Percentiles rank a stretch among this genome's conserved stretches.
These are phyloP conservation scores for Mirza zaza DNA, from an alignment of 2,113 vertebrate genomes.

Conservation along the genomic window DNA sequence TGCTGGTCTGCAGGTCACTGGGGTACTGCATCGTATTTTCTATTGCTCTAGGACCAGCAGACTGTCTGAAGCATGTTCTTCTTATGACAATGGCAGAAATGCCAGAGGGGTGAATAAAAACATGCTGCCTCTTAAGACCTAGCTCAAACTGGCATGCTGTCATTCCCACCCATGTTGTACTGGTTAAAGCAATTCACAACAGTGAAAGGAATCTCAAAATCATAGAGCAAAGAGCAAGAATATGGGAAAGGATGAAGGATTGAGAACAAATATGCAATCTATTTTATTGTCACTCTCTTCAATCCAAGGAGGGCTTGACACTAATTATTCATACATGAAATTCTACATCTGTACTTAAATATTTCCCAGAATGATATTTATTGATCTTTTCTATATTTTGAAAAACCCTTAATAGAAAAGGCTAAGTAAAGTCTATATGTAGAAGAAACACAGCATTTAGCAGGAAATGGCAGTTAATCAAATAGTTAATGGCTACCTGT, in stretches of 20 bases:
- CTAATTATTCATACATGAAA: background rate
- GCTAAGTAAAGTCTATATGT: background rate
- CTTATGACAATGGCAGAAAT: background rate
- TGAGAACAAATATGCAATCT: background rate
- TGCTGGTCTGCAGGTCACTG: background rate
- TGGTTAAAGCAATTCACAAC: background rate
- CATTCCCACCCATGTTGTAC: background rate
- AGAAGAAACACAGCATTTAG: background rate
- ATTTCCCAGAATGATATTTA: background rate
- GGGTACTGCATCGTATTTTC: background rate
- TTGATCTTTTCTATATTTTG: background rate
- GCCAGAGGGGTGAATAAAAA: background rate
- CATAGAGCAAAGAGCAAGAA: background rate
- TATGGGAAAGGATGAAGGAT: background rate
- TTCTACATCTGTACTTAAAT: background rate
- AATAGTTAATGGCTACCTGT: background rate
- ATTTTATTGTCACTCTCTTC: background rate
- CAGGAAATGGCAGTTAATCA: background rate
- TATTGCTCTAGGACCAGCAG: background rate
- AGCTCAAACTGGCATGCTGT: background rate
- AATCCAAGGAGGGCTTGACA: background rate
- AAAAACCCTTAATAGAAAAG: background rate
- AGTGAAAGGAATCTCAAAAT: background rate
- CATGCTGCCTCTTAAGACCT: background rate
- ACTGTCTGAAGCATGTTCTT: background rate